These are phyloP conservation scores for Oreocharis arfaki DNA, from an alignment of 2,113 vertebrate genomes.

Conservation along the genomic window DNA sequence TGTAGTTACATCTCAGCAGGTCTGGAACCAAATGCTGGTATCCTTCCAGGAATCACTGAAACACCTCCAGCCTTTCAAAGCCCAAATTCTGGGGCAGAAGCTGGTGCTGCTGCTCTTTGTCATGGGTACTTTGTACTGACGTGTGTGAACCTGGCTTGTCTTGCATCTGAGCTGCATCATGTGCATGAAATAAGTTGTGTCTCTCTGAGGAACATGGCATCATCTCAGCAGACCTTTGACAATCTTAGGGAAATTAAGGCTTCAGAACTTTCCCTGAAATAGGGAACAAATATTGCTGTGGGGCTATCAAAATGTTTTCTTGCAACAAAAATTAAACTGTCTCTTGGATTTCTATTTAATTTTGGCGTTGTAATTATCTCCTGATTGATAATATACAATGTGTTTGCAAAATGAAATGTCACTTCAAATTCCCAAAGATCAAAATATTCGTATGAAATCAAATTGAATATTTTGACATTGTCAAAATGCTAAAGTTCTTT, in stretches of 20 bases:
- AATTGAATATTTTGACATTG: background rate
- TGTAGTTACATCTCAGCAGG: background rate
- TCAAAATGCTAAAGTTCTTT: background rate
- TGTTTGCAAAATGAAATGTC: background rate
- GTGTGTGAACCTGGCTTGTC: background rate
- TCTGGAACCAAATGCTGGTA: background rate
- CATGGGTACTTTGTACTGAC: background rate
- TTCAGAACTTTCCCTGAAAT: background rate
- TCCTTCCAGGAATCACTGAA: background rate
- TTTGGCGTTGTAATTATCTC: background rate
- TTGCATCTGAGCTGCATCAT: background rate
- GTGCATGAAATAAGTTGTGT: background rate
- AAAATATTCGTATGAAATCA: background rate
- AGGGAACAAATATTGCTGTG: background rate
- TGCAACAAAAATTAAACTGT: background rate
- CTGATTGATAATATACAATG: background rate
- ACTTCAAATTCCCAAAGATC: background rate
- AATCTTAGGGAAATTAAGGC: background rate
- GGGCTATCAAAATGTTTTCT: background rate
- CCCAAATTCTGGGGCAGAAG: background rate
- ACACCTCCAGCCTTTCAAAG: background rate
- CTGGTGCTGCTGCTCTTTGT: background rate
- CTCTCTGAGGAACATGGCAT: background rate
- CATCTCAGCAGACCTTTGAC: background rate
- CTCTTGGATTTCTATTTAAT: background rate